A percentile compares a stretch with the other conserved stretches of the same genome.
Evolutionary conservation across 2,113 vertebrate genomes (phyloP).

Genomic region (Henicopernis longicauda): DNA sequence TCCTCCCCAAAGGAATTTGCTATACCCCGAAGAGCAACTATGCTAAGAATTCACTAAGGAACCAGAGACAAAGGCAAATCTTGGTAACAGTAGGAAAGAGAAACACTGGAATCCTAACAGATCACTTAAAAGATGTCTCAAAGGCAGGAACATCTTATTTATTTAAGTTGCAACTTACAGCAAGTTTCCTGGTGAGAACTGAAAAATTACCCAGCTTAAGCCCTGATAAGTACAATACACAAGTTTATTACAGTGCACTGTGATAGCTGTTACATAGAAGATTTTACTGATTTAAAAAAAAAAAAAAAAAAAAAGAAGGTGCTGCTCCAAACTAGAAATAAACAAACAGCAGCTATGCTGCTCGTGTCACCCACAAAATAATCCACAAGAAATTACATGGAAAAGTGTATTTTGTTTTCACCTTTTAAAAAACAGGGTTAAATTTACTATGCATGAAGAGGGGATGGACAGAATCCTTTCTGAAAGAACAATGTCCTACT

Average conservation of each 20-base stretch:
- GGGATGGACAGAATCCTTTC: neutral
- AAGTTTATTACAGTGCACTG: neutral
- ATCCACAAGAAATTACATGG: neutral
- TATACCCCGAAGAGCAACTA: neutral
- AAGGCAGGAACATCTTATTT: neutral
- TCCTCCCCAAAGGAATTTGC: neutral
- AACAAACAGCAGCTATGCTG: neutral
- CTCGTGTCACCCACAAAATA: neutral
- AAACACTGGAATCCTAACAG: neutral
- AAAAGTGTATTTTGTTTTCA: neutral
- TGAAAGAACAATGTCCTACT: neutral
- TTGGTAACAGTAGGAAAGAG: neutral
- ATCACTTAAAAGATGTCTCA: neutral
- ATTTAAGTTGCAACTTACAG: neutral
- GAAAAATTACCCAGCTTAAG: neutral
- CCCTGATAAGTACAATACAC: neutral
- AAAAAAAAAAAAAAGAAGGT: neutral
- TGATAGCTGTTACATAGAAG: neutral
- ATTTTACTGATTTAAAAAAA: neutral
- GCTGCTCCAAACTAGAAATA: neutral
- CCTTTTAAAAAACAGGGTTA: neutral
- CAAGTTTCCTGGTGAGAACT: neutral
- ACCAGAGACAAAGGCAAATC: neutral
- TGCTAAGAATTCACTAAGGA: constrained; percentile 13
- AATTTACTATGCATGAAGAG: neutral